Evolutionary conservation across 1,140 invertebrate species (phyloP), one percentile per base, ranked within the genome.

Genomic region (Diabrotica undecimpunctata): DNA sequence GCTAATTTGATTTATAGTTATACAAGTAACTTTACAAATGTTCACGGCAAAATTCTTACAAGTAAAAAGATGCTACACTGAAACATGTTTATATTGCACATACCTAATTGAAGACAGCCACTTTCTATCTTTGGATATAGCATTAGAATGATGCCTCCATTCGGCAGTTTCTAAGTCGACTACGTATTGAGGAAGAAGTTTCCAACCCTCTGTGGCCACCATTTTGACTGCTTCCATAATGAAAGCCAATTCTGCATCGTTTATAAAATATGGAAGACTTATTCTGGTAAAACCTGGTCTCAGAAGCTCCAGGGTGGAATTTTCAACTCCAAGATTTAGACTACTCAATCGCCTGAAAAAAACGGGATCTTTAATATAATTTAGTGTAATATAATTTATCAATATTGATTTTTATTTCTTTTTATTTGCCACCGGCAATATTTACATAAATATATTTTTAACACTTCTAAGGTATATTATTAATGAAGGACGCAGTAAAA

Each of bases 181-280:
- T 7, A 87, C 84, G 75, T 96, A 96, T 73, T 94, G 90, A 0
- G 94, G 94, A 53, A 97, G 77, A 38, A 96, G 83, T 74, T 93
- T 93, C 91, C 93, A 96, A 0, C 91, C 93, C 80, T 95, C 87
- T 0, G 90, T 89, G 0, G 93, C 92, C 0, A 96, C 89, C 86
- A 95, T 89, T 79, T 92, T 89, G 9, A 97, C 78, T 0, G 93
- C 91, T 78, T 93, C 89, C 59, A 96, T 77, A 0, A 96, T 85
- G 78, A 92, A 96, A 8, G 90, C 87, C 6, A 93, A 79, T 79
- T 94, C 90, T 36, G 85, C 80, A 64, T 94, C 90, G 13, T 86
- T 85, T 80, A 93, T 89, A 76, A 95, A 94, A 78, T 88, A 97
- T 2, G 94, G 90, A 35, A 97, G 81, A 56, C 92, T 93, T 5